Conservation (phyloP, 35 echinoderm and acorn worm genomes). For the Ophiothrix spiculata region DNA sequence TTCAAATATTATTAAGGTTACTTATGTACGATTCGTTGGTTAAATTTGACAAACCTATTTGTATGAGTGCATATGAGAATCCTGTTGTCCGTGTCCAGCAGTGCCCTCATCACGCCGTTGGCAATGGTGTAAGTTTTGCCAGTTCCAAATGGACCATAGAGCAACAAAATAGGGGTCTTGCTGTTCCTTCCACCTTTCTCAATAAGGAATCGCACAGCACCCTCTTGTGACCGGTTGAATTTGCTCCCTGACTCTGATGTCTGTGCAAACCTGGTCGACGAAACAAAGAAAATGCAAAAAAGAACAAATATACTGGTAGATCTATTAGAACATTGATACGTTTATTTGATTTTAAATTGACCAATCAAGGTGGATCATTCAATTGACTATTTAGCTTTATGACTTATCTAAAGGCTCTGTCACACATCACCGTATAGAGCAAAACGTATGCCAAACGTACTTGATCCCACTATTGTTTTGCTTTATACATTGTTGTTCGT, state of each 20-base stretch:
- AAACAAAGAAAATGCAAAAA: not conserved
- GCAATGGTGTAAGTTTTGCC: constrained; percentile 82
- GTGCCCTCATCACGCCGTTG: constrained; percentile 40
- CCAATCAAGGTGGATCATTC: no score
- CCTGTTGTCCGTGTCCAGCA: constrained; percentile 34
- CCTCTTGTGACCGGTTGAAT: constrained; percentile 2
- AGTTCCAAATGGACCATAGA: constrained; percentile 78
- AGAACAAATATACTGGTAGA: no score
- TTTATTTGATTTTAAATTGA: no score
- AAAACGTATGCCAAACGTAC: no score
- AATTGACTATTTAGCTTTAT: no score
- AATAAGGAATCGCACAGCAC: not conserved
- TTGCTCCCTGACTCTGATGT: not conserved
- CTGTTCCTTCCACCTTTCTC: not conserved
- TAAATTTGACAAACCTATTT: constrained; percentile 78
- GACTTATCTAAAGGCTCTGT: no score
- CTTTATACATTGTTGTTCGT: no score
- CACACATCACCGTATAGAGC: no score
- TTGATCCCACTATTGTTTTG: no score
- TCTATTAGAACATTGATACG: no score
- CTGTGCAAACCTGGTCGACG: not conserved
- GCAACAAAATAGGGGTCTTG: constrained; percentile 20
- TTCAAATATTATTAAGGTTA: no score
- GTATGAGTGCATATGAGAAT: constrained; percentile 80
- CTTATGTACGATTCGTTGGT: no score